Percentiles rank a stretch among this genome's conserved stretches.
Evolutionary conservation across 2,113 vertebrate genomes (phyloP).

Genomic region (Tetraodon nigroviridis): DNA sequence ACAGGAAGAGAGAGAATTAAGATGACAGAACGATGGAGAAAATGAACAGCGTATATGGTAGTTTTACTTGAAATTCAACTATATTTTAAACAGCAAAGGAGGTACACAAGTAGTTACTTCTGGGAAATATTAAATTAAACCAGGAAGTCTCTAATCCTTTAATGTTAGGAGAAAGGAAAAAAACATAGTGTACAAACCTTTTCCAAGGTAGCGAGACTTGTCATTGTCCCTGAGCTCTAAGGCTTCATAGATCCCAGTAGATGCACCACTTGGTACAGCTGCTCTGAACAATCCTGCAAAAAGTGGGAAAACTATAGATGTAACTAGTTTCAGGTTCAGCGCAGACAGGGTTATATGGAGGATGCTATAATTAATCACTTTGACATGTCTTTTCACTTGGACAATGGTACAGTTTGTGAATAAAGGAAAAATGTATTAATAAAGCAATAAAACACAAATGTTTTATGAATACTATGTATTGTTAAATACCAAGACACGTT

Average conservation of each 20-base stretch:
- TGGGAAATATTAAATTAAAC: neutral
- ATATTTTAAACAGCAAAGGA: neutral
- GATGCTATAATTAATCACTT: neutral
- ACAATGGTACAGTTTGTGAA: no score
- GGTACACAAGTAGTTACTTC: neutral
- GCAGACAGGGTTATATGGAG: no score
- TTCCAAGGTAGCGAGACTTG: slow-evolving; percentile 90
- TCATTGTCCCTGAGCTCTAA: slow-evolving; percentile 96
- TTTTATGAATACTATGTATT: no score
- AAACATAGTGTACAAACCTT: slow-evolving; percentile 73
- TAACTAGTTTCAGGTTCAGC: no score
- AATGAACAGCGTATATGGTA: neutral
- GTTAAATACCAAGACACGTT: no score
- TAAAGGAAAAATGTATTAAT: no score
- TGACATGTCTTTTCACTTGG: neutral
- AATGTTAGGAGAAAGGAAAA: neutral
- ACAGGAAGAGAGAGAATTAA: slow-evolving; percentile 5
- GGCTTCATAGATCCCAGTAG: slow-evolving; percentile 95
- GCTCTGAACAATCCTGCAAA: slow-evolving; percentile 88
- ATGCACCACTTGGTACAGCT: slow-evolving; percentile 93
- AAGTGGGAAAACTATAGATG: neutral
- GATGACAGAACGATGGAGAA: neutral
- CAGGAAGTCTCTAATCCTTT: no score
- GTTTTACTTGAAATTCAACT: slow-evolving; percentile 1
- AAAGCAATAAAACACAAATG: neutral